Evolutionary conservation across 1,140 invertebrate genomes (phyloP), one percentile per base, ranked within the genome.

Genomic region (Drosophila jambulina): DNA sequence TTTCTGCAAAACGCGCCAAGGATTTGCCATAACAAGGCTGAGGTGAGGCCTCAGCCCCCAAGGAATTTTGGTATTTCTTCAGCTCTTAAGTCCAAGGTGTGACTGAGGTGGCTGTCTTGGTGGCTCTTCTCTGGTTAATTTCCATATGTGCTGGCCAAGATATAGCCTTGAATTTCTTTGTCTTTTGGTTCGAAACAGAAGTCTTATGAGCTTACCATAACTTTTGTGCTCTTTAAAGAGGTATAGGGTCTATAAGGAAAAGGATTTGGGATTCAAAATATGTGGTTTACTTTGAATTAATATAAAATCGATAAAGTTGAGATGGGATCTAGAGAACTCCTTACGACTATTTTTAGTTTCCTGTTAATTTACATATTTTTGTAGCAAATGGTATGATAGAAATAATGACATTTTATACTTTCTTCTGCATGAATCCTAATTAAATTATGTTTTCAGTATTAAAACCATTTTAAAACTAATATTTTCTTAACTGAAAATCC

Each of bases 1-100:
- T 81, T 84, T 90, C 70, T 60, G 69, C 85, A 64, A 78, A 45
- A 74, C 62, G 80, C 63, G 60, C 64, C 80, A 83, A 86, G 80
- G 84, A 85, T 62, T 49, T 58, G 32, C 64, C 49, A 70, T 36
- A 84, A 80, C 72, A 84, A 74, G 81, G 19, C 63, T 46, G 70
- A 10, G 19, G 8, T 36, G 23, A 53, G 46, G 19, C 21, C 53
- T 25, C 34, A 60, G 17, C 3, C 58, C 58, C 51, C 51, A 45
- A 36, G 19, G 21, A 36, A 42, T 57, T 42, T 56, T 27, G 5
- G 34, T 32, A 19, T 21, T 25, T 36, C 27, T 29, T 65, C 36
- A 9, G 15, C n/a, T 64, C 67, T 54, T 29, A 45, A 54, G 56
- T 32, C 61, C 8, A 36, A 80, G 71, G 71, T 82, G 75, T 70